These are phyloP conservation scores for Chaetorhynchus papuensis DNA, from an alignment of 2,113 vertebrate species.

Conservation along the genomic window DNA sequence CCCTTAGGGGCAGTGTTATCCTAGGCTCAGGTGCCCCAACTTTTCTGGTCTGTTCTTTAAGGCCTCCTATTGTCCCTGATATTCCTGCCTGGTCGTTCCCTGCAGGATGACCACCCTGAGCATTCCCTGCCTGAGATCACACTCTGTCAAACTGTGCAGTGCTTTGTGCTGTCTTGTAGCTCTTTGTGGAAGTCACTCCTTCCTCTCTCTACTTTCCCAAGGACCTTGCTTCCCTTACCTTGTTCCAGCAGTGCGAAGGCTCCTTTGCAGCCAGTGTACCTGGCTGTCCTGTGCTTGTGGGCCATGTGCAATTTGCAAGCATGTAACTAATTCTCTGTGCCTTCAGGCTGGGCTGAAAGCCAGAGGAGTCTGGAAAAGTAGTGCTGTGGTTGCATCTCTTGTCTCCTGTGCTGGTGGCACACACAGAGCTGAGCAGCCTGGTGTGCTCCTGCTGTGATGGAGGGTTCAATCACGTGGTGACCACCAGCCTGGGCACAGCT, in stretches of 20 bases:
- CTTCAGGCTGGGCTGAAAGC: background rate
- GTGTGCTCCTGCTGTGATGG: background rate
- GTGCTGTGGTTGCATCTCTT: background rate
- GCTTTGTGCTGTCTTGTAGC: background rate
- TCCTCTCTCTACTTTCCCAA: background rate
- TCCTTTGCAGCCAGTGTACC: background rate
- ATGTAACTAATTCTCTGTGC: background rate
- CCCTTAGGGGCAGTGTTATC: background rate
- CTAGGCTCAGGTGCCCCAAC: background rate
- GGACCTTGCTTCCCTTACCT: background rate
- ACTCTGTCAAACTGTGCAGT: background rate
- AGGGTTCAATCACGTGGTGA: background rate
- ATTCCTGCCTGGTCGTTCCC: background rate
- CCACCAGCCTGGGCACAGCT: background rate
- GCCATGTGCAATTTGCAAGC: background rate
- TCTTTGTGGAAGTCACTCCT: background rate
- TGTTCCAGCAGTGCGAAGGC: background rate
- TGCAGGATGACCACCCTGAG: background rate
- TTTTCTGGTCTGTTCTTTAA: background rate
- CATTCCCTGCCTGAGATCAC: background rate
- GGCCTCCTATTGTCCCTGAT: background rate
- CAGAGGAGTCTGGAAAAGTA: background rate
- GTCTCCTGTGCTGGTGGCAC: background rate
- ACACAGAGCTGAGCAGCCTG: background rate
- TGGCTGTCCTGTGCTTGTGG: background rate